phyloP scores from a whole-genome alignment of 2,113 vertebrate species.

The Phylloscopus trochilus region DNA sequence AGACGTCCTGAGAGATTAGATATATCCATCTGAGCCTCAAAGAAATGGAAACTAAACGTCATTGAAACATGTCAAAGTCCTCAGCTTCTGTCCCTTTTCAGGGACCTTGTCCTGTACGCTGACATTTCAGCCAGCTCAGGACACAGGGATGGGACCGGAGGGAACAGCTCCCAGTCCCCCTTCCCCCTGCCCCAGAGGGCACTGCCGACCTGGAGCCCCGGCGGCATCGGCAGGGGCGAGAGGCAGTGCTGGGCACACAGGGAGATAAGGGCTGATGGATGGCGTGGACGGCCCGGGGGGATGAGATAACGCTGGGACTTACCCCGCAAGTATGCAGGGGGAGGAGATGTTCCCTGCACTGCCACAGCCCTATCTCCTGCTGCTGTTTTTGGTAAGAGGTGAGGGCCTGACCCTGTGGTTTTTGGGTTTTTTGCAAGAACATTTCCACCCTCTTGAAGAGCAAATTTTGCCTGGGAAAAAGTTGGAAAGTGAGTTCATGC shows the following conservation, averaged over 20 bases:
- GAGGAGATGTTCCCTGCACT: background rate
- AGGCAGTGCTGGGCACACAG: rapidly evolving
- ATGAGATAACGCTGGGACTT: background rate
- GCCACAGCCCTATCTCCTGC: background rate
- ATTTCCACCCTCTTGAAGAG: background rate
- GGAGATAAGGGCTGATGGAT: slow-evolving; percentile 46
- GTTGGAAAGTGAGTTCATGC: background rate
- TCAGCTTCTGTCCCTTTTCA: background rate
- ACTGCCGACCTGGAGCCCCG: rapidly evolving
- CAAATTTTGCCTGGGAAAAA: background rate
- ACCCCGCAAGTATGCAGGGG: background rate
- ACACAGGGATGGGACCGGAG: rapidly evolving
- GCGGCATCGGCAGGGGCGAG: rapidly evolving
- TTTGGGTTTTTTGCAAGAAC: rapidly evolving
- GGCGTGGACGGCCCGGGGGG: background rate
- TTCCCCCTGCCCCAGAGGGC: rapidly evolving
- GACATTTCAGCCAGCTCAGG: background rate
- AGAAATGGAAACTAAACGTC: background rate
- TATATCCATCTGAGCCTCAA: background rate
- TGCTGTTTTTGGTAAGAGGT: background rate
- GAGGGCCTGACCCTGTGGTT: background rate
- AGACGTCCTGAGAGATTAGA: background rate
- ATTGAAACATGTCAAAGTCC: background rate
- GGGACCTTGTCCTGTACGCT: rapidly evolving
- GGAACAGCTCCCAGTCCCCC: background rate